Base-by-base conservation (phyloP, 2,113 vertebrate genomes). In the Rhagologus leucostigma region DNA sequence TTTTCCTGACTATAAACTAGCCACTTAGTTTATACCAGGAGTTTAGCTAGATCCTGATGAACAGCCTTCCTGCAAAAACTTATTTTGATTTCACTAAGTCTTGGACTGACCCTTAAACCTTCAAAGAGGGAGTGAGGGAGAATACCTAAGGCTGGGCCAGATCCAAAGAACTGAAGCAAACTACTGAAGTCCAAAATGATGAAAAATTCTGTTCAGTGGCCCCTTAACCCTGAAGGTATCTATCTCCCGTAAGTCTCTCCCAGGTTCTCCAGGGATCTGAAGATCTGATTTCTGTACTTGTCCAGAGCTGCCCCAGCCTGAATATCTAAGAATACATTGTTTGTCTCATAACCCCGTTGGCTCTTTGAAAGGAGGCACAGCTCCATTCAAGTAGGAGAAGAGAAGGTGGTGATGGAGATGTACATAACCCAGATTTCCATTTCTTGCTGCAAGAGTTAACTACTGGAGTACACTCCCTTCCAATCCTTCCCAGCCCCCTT, bases 131-230 rank as follows among this genome's bases (percentile, higher is more conserved):
- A 93, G 21, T 0, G 1, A 73, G 33, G 13, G 21, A 89, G 14
- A 76, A 76, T 44, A 83, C n/a, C 89, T 39, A 60, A 80, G n/a
- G 13, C 19, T 85, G 67, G 53, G 26, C 3, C 30, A 49, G n/a
- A 85, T 60, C 56, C 78, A 88, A 93, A 88, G 78, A 85, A 90
- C 46, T 65, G 67, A 90, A 93, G 37, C 49, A 87, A 83, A 85
- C 47, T 64, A 37, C 27, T 44, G 0, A 89, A 74, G 60, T 49
- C 27, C 52, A 70, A 93, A 94, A 90, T 60, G 2, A 87, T 76
- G 29, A 93, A 84, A 84, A 84, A 30, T 76, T 76, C 56, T 67
- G 11, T 82, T 87, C 29, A 24, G 16, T 71, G 65, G 20, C 35
- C 69, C 84, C 52, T 71, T 82, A 84, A 91, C 56, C 56, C 73